These are phyloP conservation scores for Cygnus olor DNA, from an alignment of 2,797 vertebrate genomes.

Conservation along the genomic window DNA sequence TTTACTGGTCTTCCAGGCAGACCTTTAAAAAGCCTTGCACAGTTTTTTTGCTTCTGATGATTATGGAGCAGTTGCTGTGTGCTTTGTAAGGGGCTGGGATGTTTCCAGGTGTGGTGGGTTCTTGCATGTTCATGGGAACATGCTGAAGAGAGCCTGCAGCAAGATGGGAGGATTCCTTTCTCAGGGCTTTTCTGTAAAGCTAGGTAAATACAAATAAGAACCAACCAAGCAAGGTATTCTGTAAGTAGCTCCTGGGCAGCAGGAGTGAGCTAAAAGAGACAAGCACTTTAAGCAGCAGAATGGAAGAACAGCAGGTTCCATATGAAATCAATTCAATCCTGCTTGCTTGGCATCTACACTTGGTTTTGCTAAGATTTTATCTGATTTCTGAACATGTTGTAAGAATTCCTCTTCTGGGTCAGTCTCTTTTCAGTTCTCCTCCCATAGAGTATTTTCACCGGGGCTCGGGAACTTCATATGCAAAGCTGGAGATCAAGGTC, in stretches of 20 bases:
- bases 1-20: not conserved
- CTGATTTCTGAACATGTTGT: not conserved
- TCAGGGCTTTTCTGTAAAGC: not conserved
- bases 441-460: accelerated
- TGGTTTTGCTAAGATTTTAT: not conserved
- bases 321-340: not conserved
- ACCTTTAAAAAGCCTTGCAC: not conserved
- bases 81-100: not conserved
- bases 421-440: not conserved
- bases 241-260: not conserved
- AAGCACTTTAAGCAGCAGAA: not conserved
- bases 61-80: not conserved
- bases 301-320: not conserved
- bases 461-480: not conserved
- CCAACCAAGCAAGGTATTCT: not conserved
- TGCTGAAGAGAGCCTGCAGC: not conserved
- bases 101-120: not conserved
- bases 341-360: not conserved
- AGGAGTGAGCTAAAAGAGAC: not conserved
- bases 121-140: not conserved
- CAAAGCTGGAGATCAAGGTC: not conserved
- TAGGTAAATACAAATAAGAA: not conserved
- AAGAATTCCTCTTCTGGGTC: not conserved
- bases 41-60: not conserved
- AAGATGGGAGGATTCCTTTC: not conserved